Percentiles rank a stretch among this genome's conserved stretches.
These are phyloP conservation scores for Eutrigla gurnardus DNA, from an alignment of 2,797 vertebrate genomes.

Conservation along the genomic window DNA sequence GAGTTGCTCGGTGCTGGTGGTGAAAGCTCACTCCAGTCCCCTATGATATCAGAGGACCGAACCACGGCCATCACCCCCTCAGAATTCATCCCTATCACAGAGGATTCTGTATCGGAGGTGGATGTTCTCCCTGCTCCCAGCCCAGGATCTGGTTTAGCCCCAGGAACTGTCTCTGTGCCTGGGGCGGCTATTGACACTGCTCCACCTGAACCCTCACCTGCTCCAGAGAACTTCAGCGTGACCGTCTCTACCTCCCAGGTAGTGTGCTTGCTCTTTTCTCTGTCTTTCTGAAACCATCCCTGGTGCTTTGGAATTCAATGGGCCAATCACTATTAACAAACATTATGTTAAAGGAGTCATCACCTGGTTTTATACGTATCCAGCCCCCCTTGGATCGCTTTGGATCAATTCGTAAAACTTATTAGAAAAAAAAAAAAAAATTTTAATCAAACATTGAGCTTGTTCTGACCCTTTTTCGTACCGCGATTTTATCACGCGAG, in stretches of 20 bases:
- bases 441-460: too few relatives aligned
- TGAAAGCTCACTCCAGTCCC: slow-evolving; percentile 92
- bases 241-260: slow-evolving; percentile 88
- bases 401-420: too few relatives aligned
- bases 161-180: slow-evolving; percentile 40
- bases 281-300: neutral
- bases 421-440: too few relatives aligned
- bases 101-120: slow-evolving; percentile 94
- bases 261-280: slow-evolving; percentile 2
- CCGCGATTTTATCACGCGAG: too few relatives aligned
- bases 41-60: slow-evolving; percentile 92
- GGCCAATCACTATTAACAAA: neutral
- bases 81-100: slow-evolving; percentile 91
- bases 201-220: slow-evolving; percentile 53
- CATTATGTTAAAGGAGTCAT: neutral
- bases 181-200: slow-evolving; percentile 34
- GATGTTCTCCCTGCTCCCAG: slow-evolving; percentile 88
- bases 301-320: slow-evolving; percentile 4
- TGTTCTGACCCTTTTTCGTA: too few relatives aligned
- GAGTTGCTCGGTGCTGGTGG: slow-evolving; percentile 82
- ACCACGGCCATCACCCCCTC: slow-evolving; percentile 95
- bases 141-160: slow-evolving; percentile 64
- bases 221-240: slow-evolving; percentile 79
- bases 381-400: too few relatives aligned
- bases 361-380: too few relatives aligned